A percentile compares a stretch with the other conserved stretches of the same genome.
Evolutionary conservation across 2,888 invertebrate species (phyloP).

Genomic region (Teleogryllus oceanicus): DNA sequence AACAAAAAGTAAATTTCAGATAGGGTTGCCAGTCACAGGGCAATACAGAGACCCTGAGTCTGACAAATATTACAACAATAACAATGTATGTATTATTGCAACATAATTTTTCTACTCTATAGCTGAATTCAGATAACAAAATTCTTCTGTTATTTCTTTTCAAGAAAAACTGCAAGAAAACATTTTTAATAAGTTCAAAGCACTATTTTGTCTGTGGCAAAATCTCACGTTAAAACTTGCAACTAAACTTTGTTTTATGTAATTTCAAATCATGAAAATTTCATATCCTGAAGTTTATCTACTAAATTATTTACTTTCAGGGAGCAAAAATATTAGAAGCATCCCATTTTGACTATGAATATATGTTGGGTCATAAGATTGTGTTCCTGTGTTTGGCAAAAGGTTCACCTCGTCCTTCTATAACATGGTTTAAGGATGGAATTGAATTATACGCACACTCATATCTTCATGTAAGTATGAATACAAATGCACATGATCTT

Average conservation of each 20-base stretch:
- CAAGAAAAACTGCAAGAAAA: too few species aligned
- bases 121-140: too few species aligned
- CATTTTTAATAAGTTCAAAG: too few species aligned
- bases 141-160: too few species aligned
- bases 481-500: too few species aligned
- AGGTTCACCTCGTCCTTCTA: conserved; percentile 84
- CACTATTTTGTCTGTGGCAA: too few species aligned
- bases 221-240: too few species aligned
- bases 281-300: too few species aligned
- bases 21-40: conserved; percentile 81
- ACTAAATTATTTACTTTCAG: conserved; percentile 50
- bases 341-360: conserved; percentile 91
- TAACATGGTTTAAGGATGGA: conserved; percentile 95
- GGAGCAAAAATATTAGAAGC: conserved; percentile 85
- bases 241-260: too few species aligned
- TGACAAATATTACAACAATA: conserved; percentile 86
- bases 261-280: too few species aligned
- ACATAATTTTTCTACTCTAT: too few species aligned
- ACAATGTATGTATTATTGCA: conserved; percentile 61
- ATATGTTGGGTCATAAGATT: conserved; percentile 90
- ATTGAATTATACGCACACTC: conserved; percentile 87
- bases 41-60: conserved; percentile 87
- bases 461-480: conserved; percentile 72
- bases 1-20: conserved; percentile 78
- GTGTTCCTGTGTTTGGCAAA: conserved; percentile 88